Evolutionary conservation across 2,113 vertebrate species (phyloP), one percentile per base, ranked within the genome.

Genomic region (Cavia porcellus): DNA sequence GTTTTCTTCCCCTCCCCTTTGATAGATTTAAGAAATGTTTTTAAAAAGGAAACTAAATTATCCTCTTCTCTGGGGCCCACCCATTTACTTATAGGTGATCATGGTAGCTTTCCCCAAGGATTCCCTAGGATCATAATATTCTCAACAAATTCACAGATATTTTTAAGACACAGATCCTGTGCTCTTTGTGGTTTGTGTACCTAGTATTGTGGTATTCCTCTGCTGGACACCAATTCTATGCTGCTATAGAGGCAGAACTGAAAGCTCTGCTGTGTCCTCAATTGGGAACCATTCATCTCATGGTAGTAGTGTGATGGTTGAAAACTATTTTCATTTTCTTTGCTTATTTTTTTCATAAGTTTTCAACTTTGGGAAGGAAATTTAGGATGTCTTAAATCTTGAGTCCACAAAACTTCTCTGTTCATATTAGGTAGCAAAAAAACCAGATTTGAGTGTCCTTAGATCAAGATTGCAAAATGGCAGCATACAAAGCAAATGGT

Each of bases 261-360:
- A 52, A 85, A n/a, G 61, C 50, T 93, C 20, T 72, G 5, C 15
- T 52, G 13, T 66, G n/a, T 30, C 5, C 68, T 87, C 75, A 45
- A 38, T 77, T 79, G 5, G 68, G 25, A 12, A 59, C 32, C 30
- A 55, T 20, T 66, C 17, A 0, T 12, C 24, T 52, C 68, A 47
- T 10, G 24, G 42, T 38, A 28, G 35, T 57, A 66, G 9, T 38
- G 12, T 42, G 59, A 86, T 20, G 89, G 50, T 89, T 86, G 20
- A 93, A 38, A 93, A 84, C 2, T 52, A 84, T 70, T 87, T 93
- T 89, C 64, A 83, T 86, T 95, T 90, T 82, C 74, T 52, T 84
- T 75, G 15, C 32, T 20, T 55, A 7, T 77, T 7, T 45, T 94
- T 87, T 95, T 68, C 50, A 62, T 75, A 92, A 96, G 7, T 64